phyloP scores from a whole-genome alignment of 1,140 invertebrate species.

The Drosophila murphyi region DNA sequence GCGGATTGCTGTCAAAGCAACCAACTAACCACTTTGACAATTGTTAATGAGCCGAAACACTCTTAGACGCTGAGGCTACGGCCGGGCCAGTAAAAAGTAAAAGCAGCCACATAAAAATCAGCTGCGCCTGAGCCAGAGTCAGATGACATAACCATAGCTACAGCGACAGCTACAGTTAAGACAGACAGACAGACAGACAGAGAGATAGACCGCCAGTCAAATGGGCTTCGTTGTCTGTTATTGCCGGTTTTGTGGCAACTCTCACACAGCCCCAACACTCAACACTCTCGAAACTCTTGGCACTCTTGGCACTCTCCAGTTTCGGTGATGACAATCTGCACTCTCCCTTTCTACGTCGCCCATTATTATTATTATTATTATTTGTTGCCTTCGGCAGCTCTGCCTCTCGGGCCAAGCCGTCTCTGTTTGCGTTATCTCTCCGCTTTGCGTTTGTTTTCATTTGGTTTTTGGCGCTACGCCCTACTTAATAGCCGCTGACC shows the following conservation, averaged over 20 bases:
- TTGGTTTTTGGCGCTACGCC: constrained; percentile 55
- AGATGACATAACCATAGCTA: constrained; percentile 55
- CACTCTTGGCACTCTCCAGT: constrained; percentile 2
- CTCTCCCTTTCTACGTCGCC: constrained; percentile 43
- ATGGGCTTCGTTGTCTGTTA: constrained; percentile 20
- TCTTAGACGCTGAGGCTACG: not conserved
- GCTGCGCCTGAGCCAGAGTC: constrained; percentile 21
- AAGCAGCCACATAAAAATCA: constrained; percentile 38
- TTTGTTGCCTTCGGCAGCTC: not conserved
- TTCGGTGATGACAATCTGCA: constrained; percentile 23
- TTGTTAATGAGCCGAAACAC: constrained; percentile 11
- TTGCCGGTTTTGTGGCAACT: constrained; percentile 35
- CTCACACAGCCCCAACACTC: constrained; percentile 17
- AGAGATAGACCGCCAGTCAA: not conserved
- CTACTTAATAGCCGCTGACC: constrained; percentile 53
- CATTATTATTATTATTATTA: constrained; percentile 10
- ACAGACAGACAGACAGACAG: not conserved
- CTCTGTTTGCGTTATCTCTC: constrained; percentile 11
- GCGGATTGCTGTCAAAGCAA: constrained; percentile 1
- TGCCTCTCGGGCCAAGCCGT: not conserved
- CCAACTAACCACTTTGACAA: constrained; percentile 11
- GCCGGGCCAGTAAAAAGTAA: constrained; percentile 33
- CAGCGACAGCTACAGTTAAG: not conserved
- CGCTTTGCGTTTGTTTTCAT: constrained; percentile 10
- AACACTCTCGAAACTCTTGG: constrained; percentile 5